Percentiles rank a stretch among this genome's conserved stretches.
Evolutionary conservation across 1,140 invertebrate species (phyloP).

Genomic region (Drosophila ogumai): DNA sequence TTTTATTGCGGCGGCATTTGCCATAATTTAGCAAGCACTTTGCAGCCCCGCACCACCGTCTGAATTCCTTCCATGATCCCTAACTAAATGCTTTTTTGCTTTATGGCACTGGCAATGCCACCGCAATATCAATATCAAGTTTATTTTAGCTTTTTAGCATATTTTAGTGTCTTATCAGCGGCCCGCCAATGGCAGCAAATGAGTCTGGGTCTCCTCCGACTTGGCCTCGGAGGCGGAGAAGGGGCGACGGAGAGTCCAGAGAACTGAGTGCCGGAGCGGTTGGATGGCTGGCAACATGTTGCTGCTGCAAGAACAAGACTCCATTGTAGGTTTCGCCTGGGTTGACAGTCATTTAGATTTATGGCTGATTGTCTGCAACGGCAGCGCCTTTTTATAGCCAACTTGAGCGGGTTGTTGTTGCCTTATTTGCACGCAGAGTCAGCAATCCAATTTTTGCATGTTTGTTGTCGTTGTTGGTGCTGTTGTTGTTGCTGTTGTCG

Average conservation of each 20-base stretch:
- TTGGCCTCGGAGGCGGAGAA: neutral
- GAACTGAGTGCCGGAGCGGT: constrained; percentile 15
- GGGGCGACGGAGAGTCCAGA: neutral
- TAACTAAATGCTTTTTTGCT: constrained; percentile 68
- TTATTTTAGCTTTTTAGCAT: constrained; percentile 78
- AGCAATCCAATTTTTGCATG: constrained; percentile 62
- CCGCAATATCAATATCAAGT: constrained; percentile 73
- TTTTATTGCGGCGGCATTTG: constrained; percentile 11
- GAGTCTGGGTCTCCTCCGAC: constrained; percentile 40
- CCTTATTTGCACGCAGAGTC: constrained; percentile 62
- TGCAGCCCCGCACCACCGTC: constrained; percentile 11
- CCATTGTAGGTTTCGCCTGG: constrained; percentile 75
- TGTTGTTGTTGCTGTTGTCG: constrained; percentile 46
- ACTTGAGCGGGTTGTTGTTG: constrained; percentile 42
- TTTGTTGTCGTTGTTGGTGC: constrained; percentile 43
- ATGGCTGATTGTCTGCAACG: constrained; percentile 80
- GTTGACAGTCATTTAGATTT: constrained; percentile 84
- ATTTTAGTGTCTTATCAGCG: constrained; percentile 78
- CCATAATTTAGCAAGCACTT: constrained; percentile 2
- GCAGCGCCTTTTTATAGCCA: constrained; percentile 73
- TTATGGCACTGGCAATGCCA: constrained; percentile 72
- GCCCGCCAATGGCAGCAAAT: constrained; percentile 66
- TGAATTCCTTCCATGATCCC: constrained; percentile 37
- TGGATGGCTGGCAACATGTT: constrained; percentile 64
- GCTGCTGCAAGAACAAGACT: constrained; percentile 60